Evolutionary conservation across 2,888 invertebrate species (phyloP).

Genomic region (Litoditis marina): DNA sequence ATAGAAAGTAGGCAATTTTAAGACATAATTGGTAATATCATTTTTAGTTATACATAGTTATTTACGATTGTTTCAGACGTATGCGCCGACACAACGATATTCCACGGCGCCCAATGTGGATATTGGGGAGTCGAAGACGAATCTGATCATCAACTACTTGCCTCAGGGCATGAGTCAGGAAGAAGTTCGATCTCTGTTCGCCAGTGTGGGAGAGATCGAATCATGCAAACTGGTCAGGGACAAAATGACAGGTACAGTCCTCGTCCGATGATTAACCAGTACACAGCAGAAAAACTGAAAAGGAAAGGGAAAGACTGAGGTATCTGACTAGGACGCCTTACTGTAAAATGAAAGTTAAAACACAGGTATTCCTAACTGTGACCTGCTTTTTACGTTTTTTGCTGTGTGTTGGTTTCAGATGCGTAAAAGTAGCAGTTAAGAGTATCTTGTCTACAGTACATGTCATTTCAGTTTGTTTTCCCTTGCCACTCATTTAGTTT

Average conservation of each 20-base stretch:
- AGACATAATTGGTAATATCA: background rate
- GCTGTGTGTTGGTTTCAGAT: no score
- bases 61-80: conserved; percentile 8
- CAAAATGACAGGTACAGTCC: conserved; percentile 80
- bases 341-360: no score
- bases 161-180: conserved; percentile 87
- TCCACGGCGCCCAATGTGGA: conserved; percentile 44
- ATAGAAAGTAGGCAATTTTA: background rate
- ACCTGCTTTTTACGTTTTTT: no score
- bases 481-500: no score
- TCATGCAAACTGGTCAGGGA: conserved; percentile 98
- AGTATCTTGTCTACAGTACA: no score
- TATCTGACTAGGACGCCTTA: no score
- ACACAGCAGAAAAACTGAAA: no score
- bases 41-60: background rate
- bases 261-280: background rate
- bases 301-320: no score
- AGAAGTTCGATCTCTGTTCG: conserved; percentile 94
- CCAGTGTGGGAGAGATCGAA: conserved; percentile 97
- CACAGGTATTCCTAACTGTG: no score
- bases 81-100: conserved; percentile 34
- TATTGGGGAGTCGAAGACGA: conserved; percentile 71
- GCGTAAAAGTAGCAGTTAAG: no score
- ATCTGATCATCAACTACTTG: conserved; percentile 97
- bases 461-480: no score